Percentiles rank a stretch among this genome's conserved stretches.
Conservation (phyloP, 2,797 vertebrate genomes). For the Thunnus albacares region DNA sequence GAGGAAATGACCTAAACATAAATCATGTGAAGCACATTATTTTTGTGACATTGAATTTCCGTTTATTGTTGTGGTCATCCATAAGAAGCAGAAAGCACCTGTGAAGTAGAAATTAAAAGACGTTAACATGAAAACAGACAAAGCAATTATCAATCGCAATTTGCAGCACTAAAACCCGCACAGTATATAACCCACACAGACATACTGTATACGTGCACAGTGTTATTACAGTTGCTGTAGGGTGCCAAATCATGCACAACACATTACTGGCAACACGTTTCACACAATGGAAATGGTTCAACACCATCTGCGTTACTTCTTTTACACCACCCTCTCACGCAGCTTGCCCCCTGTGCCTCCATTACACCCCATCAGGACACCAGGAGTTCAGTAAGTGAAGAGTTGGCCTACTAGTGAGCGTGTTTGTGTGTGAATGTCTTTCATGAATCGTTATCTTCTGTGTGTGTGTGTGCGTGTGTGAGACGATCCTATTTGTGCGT, state of each 20-base stretch:
- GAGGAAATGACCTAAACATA: background rate
- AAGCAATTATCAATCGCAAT: conserved; percentile 9
- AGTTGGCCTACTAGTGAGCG: conserved; percentile 11
- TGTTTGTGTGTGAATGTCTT: conserved; percentile 20
- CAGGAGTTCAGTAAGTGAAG: conserved; percentile 41
- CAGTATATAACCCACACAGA: conserved; percentile 6
- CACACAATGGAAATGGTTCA: conserved; percentile 49
- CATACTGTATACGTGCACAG: background rate
- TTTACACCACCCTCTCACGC: conserved; percentile 3
- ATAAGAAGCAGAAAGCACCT: conserved; percentile 38
- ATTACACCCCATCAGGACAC: conserved; percentile 18
- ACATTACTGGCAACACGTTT: conserved; percentile 46
- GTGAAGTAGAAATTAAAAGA: conserved; percentile 51
- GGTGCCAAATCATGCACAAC: conserved; percentile 38
- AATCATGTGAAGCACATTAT: background rate
- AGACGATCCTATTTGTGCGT: background rate
- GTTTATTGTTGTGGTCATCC: conserved; percentile 8
- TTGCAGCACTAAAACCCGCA: background rate
- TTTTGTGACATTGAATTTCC: background rate
- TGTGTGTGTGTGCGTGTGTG: conserved; percentile 24
- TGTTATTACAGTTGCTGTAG: background rate
- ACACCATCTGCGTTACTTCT: conserved; percentile 56
- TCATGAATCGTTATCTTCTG: conserved; percentile 25
- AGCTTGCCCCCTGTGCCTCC: background rate
- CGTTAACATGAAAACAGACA: conserved; percentile 28